A percentile compares a stretch with the other conserved stretches of the same genome.
phyloP scores from a whole-genome alignment of 2,113 vertebrate species.

The Melierax canorus region DNA sequence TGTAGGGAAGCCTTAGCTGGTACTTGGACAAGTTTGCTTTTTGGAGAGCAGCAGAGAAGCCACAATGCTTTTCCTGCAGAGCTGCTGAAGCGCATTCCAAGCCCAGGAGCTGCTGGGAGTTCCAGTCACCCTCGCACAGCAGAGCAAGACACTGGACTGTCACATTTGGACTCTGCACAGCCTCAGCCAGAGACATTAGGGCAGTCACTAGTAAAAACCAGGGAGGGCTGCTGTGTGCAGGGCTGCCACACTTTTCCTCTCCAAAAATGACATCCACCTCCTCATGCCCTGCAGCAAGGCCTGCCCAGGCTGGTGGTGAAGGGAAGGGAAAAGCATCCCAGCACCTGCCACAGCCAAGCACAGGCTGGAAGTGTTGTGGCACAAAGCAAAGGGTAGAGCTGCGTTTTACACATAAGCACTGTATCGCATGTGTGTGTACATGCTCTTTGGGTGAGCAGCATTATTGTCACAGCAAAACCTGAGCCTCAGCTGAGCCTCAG shows the following conservation, averaged over 20 bases:
- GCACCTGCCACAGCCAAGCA: not conserved
- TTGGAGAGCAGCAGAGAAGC: not conserved
- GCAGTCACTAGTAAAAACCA: not conserved
- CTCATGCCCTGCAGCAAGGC: not conserved
- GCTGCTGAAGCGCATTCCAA: rapidly evolving
- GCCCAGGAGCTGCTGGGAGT: not conserved
- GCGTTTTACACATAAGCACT: not conserved
- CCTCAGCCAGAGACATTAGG: not conserved
- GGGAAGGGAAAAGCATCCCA: not conserved
- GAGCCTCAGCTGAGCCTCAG: not conserved
- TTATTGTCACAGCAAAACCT: not conserved
- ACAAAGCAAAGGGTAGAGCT: not conserved
- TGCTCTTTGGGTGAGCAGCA: not conserved
- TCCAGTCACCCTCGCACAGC: not conserved
- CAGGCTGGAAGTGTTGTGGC: not conserved
- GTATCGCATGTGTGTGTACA: too few relatives aligned
- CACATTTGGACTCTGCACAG: not conserved
- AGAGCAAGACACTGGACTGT: not conserved
- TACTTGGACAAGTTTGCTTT: not conserved
- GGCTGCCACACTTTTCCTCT: not conserved
- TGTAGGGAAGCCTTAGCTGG: not conserved
- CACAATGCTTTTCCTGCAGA: not conserved
- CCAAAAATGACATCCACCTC: not conserved
- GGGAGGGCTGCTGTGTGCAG: not conserved
- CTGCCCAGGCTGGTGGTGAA: not conserved